Conservation (phyloP, 2,888 invertebrate genomes). For the Abrostola triplasia region DNA sequence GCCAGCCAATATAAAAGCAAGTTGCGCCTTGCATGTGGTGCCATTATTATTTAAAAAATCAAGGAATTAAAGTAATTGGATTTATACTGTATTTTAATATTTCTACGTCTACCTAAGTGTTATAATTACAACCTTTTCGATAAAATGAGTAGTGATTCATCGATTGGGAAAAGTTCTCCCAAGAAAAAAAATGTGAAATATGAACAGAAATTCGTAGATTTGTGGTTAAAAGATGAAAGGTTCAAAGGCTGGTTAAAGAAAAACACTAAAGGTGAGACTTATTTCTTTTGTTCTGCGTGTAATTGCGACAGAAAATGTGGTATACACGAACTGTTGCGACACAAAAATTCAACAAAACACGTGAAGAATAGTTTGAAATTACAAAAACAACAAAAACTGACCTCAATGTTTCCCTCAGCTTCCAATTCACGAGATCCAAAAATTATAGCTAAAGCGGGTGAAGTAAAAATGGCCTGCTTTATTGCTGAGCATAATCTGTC, state of each 20-base stretch:
- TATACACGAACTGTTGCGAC: constrained; percentile 20
- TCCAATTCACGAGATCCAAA: no score
- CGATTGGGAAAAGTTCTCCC: constrained; percentile 1
- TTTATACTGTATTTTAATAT: no score
- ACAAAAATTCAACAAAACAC: constrained; percentile 34
- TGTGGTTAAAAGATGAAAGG: constrained; percentile 16
- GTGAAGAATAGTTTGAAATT: constrained; percentile 11
- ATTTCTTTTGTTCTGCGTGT: constrained; percentile 36
- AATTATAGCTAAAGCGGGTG: constrained; percentile 42
- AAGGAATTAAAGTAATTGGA: no score
- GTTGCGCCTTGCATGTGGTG: no score
- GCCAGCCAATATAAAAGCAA: no score
- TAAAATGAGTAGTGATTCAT: constrained; percentile 12
- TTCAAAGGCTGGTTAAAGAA: constrained; percentile 34
- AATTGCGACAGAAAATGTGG: constrained; percentile 37
- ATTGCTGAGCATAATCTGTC: constrained; percentile 47
- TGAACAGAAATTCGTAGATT: constrained; percentile 10
- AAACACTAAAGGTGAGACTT: constrained; percentile 34
- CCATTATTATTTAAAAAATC: no score
- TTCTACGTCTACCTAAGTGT: no score
- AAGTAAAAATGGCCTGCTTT: constrained; percentile 47
- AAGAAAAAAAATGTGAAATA: constrained; percentile 9
- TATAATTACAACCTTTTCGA: no score
- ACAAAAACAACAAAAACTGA: background rate
- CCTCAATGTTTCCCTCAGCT: background rate